These are phyloP conservation scores for Desoria tigrina DNA, from an alignment of 2,888 invertebrate genomes.

Conservation along the genomic window DNA sequence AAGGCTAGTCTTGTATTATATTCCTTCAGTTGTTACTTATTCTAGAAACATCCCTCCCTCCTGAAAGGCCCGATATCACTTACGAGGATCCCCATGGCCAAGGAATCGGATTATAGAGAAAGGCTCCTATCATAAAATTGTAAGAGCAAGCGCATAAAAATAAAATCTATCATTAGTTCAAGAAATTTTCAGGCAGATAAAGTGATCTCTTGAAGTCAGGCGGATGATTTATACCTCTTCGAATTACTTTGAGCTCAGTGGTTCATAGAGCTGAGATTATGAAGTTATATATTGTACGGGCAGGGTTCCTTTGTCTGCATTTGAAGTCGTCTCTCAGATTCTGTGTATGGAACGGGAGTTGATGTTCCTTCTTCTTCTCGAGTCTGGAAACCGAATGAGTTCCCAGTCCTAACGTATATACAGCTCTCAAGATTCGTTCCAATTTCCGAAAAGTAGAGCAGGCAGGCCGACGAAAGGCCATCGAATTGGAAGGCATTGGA, in stretches of 20 bases:
- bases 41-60: no score
- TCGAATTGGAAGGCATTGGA: no score
- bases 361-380: background rate
- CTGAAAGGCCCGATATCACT: no score
- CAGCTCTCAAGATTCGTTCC: background rate
- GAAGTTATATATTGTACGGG: background rate
- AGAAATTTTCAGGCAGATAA: constrained; percentile 8
- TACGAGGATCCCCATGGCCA: no score
- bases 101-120: no score
- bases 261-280: constrained; percentile 5
- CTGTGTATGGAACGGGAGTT: no score
- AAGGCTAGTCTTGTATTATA: no score
- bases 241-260: constrained; percentile 11
- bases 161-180: constrained; percentile 5
- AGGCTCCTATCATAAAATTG: background rate
- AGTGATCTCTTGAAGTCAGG: constrained; percentile 11
- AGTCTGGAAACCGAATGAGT: no score
- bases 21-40: no score
- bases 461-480: no score
- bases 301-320: constrained; percentile 1
- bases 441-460: no score
- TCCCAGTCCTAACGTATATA: background rate
- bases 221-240: constrained; percentile 3
- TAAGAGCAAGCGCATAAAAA: constrained; percentile 10
- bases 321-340: constrained; percentile 6